Base-by-base conservation (phyloP, 1,140 invertebrate species). In the Pogonomyrmex californicus region DNA sequence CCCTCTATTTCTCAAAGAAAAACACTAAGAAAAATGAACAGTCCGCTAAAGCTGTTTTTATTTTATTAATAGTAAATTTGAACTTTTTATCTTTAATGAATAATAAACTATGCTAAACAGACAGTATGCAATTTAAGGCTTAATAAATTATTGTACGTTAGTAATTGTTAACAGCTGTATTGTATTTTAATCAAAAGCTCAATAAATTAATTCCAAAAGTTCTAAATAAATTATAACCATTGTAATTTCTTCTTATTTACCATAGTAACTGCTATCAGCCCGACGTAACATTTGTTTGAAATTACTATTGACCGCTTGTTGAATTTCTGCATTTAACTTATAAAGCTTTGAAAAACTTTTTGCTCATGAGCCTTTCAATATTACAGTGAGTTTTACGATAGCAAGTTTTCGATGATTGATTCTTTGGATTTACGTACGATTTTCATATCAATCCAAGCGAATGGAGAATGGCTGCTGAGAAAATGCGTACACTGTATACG, bases 91-190 rank as follows among this genome's bases (percentile, higher is more conserved):
- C 47, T 33, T 60, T 12, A 4, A 76, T 63, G 33, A 63, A 23
- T 49, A 78, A 65, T 49, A 38, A 58, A 60, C 17, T 17, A 17
- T 44, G 12, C 1, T 33, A 60, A 51, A 65, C 1, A 47, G 5
- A 36, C 44, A 2, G 2, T 36, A 49, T 17, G 33, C 71, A 56
- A 75, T 78, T 49, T 12, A 6, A 4, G 30, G 3, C 17, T 47
- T 49, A 65, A 78, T 78, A 6, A 47, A 36, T 62, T 41, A 36
- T 77, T 38, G 12, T 9, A 44, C 30, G 41, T 77, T 77, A 62
- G 10, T 77, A 47, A 62, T 36, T 17, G 47, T 62, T 77, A 77
- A 76, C 44, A 14, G 38, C 10, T 63, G 36, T 78, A 63, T 63
- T 51, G 41, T 36, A 38, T 2, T 49, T 36, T 78, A 78, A 65